These are phyloP conservation scores for Gallinago solitaria DNA, from an alignment of 2,797 vertebrate genomes.

Conservation along the genomic window DNA sequence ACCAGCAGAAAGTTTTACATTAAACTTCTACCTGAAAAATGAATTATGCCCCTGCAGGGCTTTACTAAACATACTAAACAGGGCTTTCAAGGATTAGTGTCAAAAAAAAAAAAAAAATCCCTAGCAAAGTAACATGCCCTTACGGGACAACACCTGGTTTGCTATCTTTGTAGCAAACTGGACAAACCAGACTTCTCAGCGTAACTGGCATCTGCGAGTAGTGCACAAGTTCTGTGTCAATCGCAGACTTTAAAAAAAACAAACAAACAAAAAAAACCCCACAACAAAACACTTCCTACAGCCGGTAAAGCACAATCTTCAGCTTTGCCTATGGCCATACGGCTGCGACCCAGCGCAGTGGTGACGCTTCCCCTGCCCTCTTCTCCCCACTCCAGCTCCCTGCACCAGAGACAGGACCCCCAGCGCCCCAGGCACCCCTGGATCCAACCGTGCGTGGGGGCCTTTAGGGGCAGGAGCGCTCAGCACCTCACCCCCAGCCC, in stretches of 20 bases:
- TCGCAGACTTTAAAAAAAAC: no score
- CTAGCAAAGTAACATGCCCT: background rate
- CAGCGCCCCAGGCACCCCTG: background rate
- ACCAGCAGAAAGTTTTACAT: background rate
- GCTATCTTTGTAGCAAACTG: background rate
- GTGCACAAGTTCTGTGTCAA: rapidly evolving
- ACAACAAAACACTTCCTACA: background rate
- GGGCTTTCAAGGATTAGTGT: background rate
- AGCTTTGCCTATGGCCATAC: rapidly evolving
- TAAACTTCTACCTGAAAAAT: background rate
- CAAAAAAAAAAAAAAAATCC: background rate
- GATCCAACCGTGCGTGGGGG: rapidly evolving
- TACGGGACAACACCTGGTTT: background rate
- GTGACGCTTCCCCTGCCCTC: background rate
- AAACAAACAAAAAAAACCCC: no score
- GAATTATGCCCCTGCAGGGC: background rate
- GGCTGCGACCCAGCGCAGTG: rapidly evolving
- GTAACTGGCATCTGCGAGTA: rapidly evolving
- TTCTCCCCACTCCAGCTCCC: background rate
- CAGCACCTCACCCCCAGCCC: rapidly evolving
- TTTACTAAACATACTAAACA: background rate
- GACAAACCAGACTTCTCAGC: background rate
- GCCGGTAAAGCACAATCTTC: background rate
- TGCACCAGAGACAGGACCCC: rapidly evolving
- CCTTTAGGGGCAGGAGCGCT: rapidly evolving